Base-by-base conservation (phyloP, 2,888 invertebrate genomes). In the Agelastica alni region DNA sequence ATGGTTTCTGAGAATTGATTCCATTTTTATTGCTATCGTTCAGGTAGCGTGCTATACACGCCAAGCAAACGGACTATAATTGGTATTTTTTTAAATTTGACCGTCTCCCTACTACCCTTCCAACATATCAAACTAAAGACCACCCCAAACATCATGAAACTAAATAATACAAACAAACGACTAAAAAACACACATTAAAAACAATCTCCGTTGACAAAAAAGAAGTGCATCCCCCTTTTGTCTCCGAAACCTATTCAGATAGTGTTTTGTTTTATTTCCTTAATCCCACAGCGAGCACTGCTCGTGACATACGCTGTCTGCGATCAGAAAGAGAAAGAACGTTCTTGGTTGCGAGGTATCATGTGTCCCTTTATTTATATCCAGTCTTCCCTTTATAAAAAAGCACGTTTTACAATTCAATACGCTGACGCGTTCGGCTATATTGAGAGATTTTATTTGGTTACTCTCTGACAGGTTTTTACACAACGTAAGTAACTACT, bases 331-430 rank as follows among this genome's bases (percentile, higher is more conserved):
- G 37, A 37, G 37, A 37, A 37, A 37, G 37, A 37, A 10, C 60
- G 60, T 65, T 61, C 53, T 61, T 60, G 61, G 61, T 41, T 56
- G 58, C 58, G 53, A 51, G 54, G 59, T 62, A 64, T 66, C 64
- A 55, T 58, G 56, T 66, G 58, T 64, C 64, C 60, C 63, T 64
- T 62, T 51, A 42, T 64, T 48, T 56, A 55, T 53, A 59, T 53
- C 56, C 54, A 37, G 6, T 17, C 37, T 18, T 37, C 20, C 20
- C 37, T 37, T 37, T 37, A 20, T 37, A 10, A 18, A n/a, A 17
- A 37, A 37, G 37, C 37, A 53, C 53, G 65, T 65, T 63, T 64
- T 60, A 64, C 57, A 60, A 64, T 64, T 60, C 61, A 63, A 64
- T 64, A 63, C 61, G 59, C 60, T 56, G 46, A 56, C 63, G 58